Evolutionary conservation across 1,140 invertebrate species (phyloP).

Genomic region (Drosophila seguyi): DNA sequence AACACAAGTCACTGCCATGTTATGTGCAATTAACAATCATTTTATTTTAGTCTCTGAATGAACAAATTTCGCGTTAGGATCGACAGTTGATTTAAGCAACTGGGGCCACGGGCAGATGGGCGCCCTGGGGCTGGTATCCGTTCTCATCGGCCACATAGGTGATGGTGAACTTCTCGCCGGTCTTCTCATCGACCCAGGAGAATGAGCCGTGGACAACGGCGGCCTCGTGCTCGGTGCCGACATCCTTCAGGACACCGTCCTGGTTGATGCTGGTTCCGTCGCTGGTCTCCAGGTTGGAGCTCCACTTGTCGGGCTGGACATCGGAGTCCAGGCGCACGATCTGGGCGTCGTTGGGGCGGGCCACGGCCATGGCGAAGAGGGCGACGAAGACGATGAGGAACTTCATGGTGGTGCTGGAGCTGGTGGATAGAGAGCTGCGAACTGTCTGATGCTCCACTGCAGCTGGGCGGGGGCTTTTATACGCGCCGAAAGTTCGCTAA

Average conservation of each 20-base stretch:
- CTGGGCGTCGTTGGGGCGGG: constrained; percentile 23
- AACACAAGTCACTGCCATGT: neutral
- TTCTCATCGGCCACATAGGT: constrained; percentile 85
- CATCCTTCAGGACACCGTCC: neutral
- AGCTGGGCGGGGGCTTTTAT: constrained; percentile 47
- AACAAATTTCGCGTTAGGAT: constrained; percentile 27
- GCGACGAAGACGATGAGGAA: constrained; percentile 65
- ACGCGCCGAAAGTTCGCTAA: constrained; percentile 10
- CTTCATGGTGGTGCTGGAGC: constrained; percentile 63
- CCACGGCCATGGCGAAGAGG: constrained; percentile 58
- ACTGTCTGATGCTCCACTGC: constrained; percentile 57
- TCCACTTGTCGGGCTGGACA: constrained; percentile 22
- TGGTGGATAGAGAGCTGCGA: constrained; percentile 32
- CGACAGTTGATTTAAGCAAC: constrained; percentile 33
- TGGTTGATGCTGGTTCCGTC: constrained; percentile 87
- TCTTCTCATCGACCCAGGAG: constrained; percentile 53
- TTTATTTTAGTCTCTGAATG: constrained; percentile 30
- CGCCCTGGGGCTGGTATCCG: constrained; percentile 90
- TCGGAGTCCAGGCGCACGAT: constrained; percentile 5
- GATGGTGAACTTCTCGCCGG: constrained; percentile 53
- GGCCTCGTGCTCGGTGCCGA: constrained; percentile 56
- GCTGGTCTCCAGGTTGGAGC: constrained; percentile 84
- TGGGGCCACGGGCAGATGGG: constrained; percentile 85
- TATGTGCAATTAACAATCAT: constrained; percentile 18
- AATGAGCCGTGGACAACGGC: constrained; percentile 54